These are phyloP conservation scores for Heliconius hewitsoni DNA, from an alignment of 1,140 invertebrate species.

Conservation along the genomic window DNA sequence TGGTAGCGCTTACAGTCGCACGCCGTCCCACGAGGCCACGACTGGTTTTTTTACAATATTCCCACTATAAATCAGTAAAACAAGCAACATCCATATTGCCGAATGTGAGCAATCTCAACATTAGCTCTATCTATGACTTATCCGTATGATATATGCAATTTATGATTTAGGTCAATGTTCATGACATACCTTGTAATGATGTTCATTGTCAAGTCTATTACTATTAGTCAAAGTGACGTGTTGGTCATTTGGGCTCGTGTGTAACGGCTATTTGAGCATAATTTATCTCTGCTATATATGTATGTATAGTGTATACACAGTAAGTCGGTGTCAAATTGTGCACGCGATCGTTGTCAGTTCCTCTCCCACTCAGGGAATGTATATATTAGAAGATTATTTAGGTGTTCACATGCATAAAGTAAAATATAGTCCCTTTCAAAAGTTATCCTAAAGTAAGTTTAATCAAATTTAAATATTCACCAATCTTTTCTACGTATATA, in stretches of 20 bases:
- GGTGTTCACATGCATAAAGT: no score
- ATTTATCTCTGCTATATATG: neutral
- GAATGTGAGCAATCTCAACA: neutral
- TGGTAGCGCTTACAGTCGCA: no score
- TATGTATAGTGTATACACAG: neutral
- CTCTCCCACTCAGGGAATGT: neutral
- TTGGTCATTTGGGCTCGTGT: neutral
- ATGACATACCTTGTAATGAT: neutral
- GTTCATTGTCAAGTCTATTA: slow-evolving; percentile 11
- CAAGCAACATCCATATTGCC: neutral
- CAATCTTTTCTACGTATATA: neutral
- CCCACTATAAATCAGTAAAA: neutral
- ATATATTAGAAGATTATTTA: no score
- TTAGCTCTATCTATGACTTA: slow-evolving; percentile 1
- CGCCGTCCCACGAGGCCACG: no score
- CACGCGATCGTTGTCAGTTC: no score
- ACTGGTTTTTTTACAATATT: no score
- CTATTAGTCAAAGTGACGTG: neutral
- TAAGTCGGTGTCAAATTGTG: no score
- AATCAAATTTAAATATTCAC: neutral
- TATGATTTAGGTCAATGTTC: slow-evolving; percentile 7
- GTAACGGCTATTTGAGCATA: neutral
- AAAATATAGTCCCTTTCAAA: no score
- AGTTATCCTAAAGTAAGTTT: neutral
- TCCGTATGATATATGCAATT: neutral